phyloP scores from a whole-genome alignment of 2,797 vertebrate genomes.

The Anisognathus igniventris region DNA sequence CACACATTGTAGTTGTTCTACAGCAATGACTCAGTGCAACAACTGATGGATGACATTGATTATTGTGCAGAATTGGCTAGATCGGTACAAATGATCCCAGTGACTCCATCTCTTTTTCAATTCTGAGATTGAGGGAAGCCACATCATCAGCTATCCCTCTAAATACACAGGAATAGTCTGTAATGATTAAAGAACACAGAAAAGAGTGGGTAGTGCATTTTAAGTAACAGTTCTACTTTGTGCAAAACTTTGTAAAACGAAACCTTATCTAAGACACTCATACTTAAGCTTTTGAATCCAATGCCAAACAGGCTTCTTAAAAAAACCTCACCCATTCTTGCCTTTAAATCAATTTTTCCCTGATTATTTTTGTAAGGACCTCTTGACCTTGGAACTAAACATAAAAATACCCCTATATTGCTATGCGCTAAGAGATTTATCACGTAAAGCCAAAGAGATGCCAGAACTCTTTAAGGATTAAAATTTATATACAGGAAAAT shows the following conservation, averaged over 20 bases:
- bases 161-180: background rate
- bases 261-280: background rate
- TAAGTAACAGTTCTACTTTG: background rate
- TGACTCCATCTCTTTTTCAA: background rate
- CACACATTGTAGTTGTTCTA: background rate
- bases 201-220: background rate
- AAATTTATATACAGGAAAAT: background rate
- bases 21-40: background rate
- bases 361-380: background rate
- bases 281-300: background rate
- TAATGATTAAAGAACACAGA: background rate
- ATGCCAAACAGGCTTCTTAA: background rate
- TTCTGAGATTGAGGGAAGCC: background rate
- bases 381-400: background rate
- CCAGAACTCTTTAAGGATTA: background rate
- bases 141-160: background rate
- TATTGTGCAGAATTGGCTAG: background rate
- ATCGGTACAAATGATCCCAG: background rate
- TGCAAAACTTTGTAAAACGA: background rate
- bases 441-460: background rate
- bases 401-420: background rate
- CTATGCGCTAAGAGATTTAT: constrained; percentile 19
- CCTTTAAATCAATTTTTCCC: background rate
- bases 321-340: background rate
- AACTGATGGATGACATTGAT: background rate